Evolutionary conservation across 2,113 vertebrate species (phyloP), one percentile per base, ranked within the genome.

Genomic region (Naja naja): DNA sequence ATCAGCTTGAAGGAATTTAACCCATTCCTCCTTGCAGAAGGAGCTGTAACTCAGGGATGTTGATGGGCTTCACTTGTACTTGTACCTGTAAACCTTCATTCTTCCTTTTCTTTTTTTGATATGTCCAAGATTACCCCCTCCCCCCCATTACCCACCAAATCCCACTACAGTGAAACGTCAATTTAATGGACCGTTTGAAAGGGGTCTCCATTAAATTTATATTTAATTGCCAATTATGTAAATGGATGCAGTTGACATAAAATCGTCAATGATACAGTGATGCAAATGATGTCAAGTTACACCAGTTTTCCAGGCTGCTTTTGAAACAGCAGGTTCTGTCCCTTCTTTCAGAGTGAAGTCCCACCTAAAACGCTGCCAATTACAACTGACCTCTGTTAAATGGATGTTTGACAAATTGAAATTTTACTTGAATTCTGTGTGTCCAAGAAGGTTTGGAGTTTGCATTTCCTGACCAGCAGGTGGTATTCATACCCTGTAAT

Each of bases 71-170:
- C 60, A 89, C 54, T 89, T 55, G 95, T 96, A 96, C 93, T 97
- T 90, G 92, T 95, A 95, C 94, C 93, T 93, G 91, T 95, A 95
- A 93, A 39, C 95, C 14, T 91, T 96, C 95, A 94, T 94, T 94
- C 92, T 53, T 88, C 88, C 54, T 58, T 93, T 22, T 20, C 4
- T 54, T 18, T 55, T 55, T 55, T 55, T 5, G 92, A 93, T 93
- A 12, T 88, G 34, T 23, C n/a, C 14, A 43, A 49, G 14, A 69
- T 69, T n/a, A 7, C n/a, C 64, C 64, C 14, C 5, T 16, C 27
- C 20, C 18, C 22, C 22, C 55, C 23, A 64, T 30, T 20, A 3
- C 69, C n/a, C n/a, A 34, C 69, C 69, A 34, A 18, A 18, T 34
- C 69, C 18, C 30, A 74, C 14, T 34, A 74, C 5, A 74, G n/a